Conservation (phyloP, 2,113 vertebrate species). For the Centropus bengalensis region DNA sequence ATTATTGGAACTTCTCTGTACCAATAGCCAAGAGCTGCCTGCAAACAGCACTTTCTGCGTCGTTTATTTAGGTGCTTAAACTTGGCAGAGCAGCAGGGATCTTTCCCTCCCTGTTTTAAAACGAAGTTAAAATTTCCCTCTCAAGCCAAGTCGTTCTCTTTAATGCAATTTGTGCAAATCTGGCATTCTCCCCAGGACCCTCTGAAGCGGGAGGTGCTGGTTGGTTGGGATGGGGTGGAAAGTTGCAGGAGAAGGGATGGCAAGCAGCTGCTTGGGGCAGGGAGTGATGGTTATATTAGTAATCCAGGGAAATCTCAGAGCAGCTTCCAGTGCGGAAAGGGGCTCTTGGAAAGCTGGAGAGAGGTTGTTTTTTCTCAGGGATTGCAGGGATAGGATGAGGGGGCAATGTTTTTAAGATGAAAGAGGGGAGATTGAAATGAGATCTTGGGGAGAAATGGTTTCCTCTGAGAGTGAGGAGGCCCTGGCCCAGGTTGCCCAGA, state of each 20-base stretch:
- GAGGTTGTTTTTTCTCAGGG: too few species aligned
- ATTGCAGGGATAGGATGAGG: too few species aligned
- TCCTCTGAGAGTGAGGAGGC: too few species aligned
- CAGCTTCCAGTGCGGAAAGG: too few species aligned
- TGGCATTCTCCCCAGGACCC: not conserved
- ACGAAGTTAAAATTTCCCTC: not conserved
- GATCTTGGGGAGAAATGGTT: too few species aligned
- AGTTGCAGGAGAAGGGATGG: not conserved
- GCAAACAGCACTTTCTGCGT: accelerated
- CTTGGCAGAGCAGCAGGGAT: not conserved
- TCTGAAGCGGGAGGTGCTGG: not conserved
- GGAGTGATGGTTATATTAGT: too few species aligned
- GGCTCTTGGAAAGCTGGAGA: too few species aligned
- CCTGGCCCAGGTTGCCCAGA: too few species aligned
- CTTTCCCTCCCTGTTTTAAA: not conserved
- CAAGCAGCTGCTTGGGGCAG: not conserved
- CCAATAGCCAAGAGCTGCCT: not conserved
- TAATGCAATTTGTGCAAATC: not conserved
- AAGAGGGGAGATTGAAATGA: too few species aligned
- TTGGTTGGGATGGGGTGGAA: not conserved
- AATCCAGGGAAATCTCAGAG: too few species aligned
- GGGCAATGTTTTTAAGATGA: too few species aligned
- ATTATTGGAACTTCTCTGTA: not conserved
- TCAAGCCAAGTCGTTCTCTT: not conserved
- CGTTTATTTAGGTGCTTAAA: not conserved